Evolutionary conservation across 2,113 vertebrate species (phyloP), one percentile per base, ranked within the genome.

Genomic region (Labeo catla): DNA sequence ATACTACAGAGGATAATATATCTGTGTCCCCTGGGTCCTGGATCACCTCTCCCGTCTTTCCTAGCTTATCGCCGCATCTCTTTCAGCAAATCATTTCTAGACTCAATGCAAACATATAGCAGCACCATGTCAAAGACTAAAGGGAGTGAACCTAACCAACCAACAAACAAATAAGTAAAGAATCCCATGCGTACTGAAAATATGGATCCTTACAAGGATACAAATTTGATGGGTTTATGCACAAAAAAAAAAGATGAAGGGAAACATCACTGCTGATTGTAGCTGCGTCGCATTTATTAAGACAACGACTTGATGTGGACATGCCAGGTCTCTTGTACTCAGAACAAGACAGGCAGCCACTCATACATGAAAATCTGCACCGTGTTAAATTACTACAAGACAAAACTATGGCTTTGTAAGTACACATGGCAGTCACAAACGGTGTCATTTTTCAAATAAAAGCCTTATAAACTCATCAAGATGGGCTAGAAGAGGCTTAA

Each of bases 261-360:
- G 45, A 91, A 82, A 84, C 76, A 81, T 21, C 57, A 73, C 77
- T 57, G 83, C 63, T 88, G 68, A 91, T 91, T 89, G 83, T 85
- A 89, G 93, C 92, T 93, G 93, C 89, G 91, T 85, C 84, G 90
- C 84, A 92, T 93, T 95, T 95, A 95, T 95, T 95, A 94, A 93
- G 92, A 93, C 90, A 93, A 91, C 4, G 86, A 92, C 91, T 94
- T 85, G 85, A 91, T 91, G 90, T 87, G 89, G 92, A 92, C 89
- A 93, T 90, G 91, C 84, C 63, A 87, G 87, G 88, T 86, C 81
- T 91, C 83, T 76, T 90, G 84, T 68, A 86, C 80, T 90, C 84
- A 90, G 70, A 86, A 89, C 81, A 90, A 88, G 85, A 91, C 83
- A 89, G 89, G 87, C 87, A 86, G 84, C 87, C 85, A 87, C 59